phyloP scores from a whole-genome alignment of 2,797 vertebrate genomes.

The Aphelocoma californica region DNA sequence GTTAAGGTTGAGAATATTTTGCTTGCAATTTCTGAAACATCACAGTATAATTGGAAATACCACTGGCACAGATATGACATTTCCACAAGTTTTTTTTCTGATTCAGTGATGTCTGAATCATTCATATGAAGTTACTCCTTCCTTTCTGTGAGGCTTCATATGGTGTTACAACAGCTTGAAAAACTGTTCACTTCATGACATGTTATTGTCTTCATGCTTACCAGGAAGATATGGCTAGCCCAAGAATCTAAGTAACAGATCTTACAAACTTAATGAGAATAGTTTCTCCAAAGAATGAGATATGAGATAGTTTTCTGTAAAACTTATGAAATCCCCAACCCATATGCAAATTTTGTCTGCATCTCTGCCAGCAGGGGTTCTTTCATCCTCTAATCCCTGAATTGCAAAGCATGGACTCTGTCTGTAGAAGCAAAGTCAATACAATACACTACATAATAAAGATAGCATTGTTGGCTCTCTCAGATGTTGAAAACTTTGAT shows the following conservation, averaged over 20 bases:
- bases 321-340: background rate
- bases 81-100: background rate
- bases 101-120: background rate
- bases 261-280: background rate
- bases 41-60: background rate
- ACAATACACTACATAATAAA: background rate
- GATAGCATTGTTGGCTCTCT: background rate
- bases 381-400: background rate
- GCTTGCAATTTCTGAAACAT: background rate
- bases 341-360: background rate
- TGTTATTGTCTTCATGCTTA: background rate
- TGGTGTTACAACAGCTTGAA: background rate
- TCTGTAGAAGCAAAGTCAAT: background rate
- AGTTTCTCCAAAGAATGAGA: background rate
- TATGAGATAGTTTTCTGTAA: background rate
- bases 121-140: background rate
- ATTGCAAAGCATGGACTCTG: background rate
- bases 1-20: background rate
- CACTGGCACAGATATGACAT: background rate
- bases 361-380: background rate
- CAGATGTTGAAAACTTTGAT: background rate
- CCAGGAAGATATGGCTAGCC: background rate
- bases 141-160: background rate
- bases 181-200: background rate
- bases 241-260: background rate